A percentile compares a stretch with the other conserved stretches of the same genome.
Conservation (phyloP, 2,797 vertebrate species). For the Enteromius fasciolatus region DNA sequence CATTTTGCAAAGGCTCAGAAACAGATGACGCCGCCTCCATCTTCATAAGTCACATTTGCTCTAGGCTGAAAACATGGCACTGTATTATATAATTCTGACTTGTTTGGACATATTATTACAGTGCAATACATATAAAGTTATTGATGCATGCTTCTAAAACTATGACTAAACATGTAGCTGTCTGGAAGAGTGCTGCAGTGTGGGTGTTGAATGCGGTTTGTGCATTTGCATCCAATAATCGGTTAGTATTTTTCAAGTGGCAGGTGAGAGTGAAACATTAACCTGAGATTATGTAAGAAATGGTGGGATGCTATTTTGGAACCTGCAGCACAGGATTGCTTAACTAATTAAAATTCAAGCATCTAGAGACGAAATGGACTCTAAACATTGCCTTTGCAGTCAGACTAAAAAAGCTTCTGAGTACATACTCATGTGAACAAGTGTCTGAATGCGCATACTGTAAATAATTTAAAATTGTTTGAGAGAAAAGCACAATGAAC, state of each 20-base stretch:
- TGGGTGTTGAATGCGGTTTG: slow-evolving; percentile 31
- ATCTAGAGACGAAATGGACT: slow-evolving; percentile 30
- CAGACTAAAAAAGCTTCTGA: slow-evolving; percentile 33
- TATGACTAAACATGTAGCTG: slow-evolving; percentile 21
- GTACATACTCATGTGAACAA: slow-evolving; percentile 26
- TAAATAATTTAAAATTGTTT: slow-evolving; percentile 19
- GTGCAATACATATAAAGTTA: neutral
- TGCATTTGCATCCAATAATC: slow-evolving; percentile 34
- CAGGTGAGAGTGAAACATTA: slow-evolving; percentile 35
- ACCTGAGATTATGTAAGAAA: slow-evolving; percentile 51
- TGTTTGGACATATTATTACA: slow-evolving; percentile 7
- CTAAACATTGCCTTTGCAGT: slow-evolving; percentile 23
- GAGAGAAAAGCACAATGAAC: neutral
- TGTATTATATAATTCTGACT: slow-evolving; percentile 26
- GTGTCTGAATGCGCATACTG: slow-evolving; percentile 10
- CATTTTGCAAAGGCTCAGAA: slow-evolving; percentile 22
- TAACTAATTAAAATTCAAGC: slow-evolving; percentile 41
- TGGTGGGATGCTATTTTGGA: slow-evolving; percentile 33
- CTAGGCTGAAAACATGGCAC: slow-evolving; percentile 3
- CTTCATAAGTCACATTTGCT: slow-evolving; percentile 48
- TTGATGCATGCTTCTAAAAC: slow-evolving; percentile 17
- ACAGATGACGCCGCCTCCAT: slow-evolving; percentile 46
- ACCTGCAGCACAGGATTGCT: slow-evolving; percentile 33
- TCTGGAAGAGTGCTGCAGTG: slow-evolving; percentile 26
- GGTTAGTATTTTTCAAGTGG: slow-evolving; percentile 42